phyloP scores from a whole-genome alignment of 2,797 vertebrate genomes.

The Urosaurus nigricauda region DNA sequence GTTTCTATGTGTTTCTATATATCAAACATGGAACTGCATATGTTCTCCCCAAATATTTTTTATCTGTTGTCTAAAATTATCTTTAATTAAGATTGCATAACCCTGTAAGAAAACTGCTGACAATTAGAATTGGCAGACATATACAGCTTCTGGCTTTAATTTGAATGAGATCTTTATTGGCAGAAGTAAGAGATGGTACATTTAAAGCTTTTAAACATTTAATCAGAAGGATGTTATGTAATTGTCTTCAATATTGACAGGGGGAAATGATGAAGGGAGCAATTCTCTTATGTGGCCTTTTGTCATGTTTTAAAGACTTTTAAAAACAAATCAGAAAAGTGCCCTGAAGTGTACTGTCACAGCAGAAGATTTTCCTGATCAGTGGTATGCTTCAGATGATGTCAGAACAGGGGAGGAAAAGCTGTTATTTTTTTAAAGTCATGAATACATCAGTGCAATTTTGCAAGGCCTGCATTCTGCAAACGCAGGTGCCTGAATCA shows the following conservation, averaged over 20 bases:
- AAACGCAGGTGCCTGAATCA: constrained; percentile 22
- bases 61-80: constrained; percentile 66
- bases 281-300: constrained; percentile 40
- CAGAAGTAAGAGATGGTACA: constrained; percentile 62
- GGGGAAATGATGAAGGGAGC: constrained; percentile 1
- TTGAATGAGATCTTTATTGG: constrained; percentile 67
- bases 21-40: constrained; percentile 34
- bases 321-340: not conserved
- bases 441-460: constrained; percentile 21
- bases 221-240: constrained; percentile 65
- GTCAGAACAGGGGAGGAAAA: constrained; percentile 1
- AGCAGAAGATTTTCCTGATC: not conserved
- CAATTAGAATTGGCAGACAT: constrained; percentile 64
- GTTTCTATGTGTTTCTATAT: not conserved
- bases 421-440: constrained; percentile 1
- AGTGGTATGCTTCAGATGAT: constrained; percentile 27
- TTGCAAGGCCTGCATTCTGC: constrained; percentile 2
- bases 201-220: constrained; percentile 67
- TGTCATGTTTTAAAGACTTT: constrained; percentile 41
- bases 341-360: not conserved
- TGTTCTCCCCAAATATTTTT: constrained; percentile 59
- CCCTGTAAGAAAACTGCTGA: constrained; percentile 68
- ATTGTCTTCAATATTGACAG: constrained; percentile 63
- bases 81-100: constrained; percentile 75
- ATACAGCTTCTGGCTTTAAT: constrained; percentile 68